Evolutionary conservation across 2,113 vertebrate species (phyloP).

Genomic region (Dipodomys spectabilis): DNA sequence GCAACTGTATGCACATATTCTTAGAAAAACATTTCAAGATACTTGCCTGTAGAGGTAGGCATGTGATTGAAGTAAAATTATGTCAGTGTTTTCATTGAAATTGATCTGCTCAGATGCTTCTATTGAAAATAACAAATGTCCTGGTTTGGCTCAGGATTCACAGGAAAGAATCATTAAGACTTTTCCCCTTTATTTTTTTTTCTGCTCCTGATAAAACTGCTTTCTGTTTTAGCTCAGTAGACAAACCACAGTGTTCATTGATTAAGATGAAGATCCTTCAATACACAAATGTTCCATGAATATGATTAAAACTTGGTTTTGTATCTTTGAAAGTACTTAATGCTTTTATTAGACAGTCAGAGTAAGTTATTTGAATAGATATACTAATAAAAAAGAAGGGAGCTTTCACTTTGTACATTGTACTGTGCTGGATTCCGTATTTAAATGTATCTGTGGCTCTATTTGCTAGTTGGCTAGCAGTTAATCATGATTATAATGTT

Average conservation of each 20-base stretch:
- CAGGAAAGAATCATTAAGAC: neutral
- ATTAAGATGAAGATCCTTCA: conserved; percentile 7
- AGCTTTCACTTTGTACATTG: neutral
- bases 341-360: conserved; percentile 12
- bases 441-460: conserved; percentile 33
- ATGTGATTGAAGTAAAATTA: neutral
- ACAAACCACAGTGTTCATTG: conserved; percentile 5
- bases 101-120: neutral
- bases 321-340: conserved; percentile 1
- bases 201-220: neutral
- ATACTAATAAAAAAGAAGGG: conserved; percentile 57
- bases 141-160: neutral
- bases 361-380: conserved; percentile 56
- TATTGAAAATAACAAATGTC: neutral
- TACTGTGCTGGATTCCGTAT: conserved; percentile 15
- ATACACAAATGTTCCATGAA: conserved; percentile 15
- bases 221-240: neutral
- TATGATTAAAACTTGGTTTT: conserved; percentile 43
- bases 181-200: neutral
- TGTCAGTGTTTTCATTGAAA: neutral
- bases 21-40: no score
- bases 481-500: conserved; percentile 65
- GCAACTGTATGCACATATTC: no score
- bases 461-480: conserved; percentile 42
- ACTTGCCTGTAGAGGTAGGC: no score